Evolutionary conservation across 92 coral and sea anemone genomes (phyloP).

Genomic region (Palythoa caribaeorum): DNA sequence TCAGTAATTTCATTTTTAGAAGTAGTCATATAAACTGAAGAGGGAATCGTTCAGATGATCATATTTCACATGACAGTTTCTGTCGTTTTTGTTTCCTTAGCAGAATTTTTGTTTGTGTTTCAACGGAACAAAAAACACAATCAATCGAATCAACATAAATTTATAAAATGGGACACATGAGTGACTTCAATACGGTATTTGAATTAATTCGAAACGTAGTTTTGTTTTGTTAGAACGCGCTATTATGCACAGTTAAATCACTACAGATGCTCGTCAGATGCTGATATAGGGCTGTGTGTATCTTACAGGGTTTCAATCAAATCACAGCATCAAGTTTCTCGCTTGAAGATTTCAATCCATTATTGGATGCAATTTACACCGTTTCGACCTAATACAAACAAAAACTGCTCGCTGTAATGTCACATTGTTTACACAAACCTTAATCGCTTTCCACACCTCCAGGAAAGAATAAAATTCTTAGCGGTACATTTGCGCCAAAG

Average conservation of each 20-base stretch:
- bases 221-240: conserved; percentile 5
- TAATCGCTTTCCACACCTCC: conserved; percentile 56
- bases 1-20: neutral
- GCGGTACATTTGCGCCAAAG: conserved; percentile 2
- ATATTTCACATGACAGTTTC: neutral
- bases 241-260: neutral
- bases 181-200: conserved; percentile 3
- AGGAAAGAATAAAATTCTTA: conserved; percentile 1
- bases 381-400: conserved; percentile 34
- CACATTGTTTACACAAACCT: conserved; percentile 48
- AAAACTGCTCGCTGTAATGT: conserved; percentile 30
- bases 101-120: neutral
- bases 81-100: conserved; percentile 5
- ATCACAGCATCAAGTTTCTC: conserved; percentile 12
- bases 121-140: conserved; percentile 18
- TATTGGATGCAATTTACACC: conserved; percentile 46
- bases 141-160: conserved; percentile 14
- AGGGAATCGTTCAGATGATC: neutral
- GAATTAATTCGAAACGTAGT: conserved; percentile 31
- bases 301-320: neutral
- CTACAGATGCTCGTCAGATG: neutral
- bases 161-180: conserved; percentile 14
- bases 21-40: neutral
- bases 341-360: conserved; percentile 23
- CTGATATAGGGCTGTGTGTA: neutral